Conservation (phyloP, 2,797 vertebrate species). For the Etheostoma perlongum region DNA sequence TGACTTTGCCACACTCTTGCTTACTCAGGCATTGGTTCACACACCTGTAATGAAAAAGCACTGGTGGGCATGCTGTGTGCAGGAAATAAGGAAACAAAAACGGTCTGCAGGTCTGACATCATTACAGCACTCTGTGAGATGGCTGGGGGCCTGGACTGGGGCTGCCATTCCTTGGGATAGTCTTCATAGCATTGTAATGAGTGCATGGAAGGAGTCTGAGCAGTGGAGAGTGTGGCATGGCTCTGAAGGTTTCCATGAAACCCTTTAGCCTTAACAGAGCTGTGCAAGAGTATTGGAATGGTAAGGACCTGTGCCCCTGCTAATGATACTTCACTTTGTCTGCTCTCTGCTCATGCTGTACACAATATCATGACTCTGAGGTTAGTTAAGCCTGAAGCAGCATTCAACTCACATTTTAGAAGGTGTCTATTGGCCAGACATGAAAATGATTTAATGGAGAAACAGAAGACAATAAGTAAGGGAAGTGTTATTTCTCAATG, state of each 20-base stretch:
- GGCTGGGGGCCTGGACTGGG: conserved; percentile 53
- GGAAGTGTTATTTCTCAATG: conserved; percentile 31
- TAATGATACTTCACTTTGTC: conserved; percentile 43
- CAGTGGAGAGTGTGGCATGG: conserved; percentile 32
- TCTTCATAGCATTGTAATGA: conserved; percentile 65
- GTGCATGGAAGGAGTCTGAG: conserved; percentile 50
- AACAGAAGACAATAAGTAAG: conserved; percentile 13
- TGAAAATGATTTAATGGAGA: conserved; percentile 16
- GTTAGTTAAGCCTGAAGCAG: conserved; percentile 23
- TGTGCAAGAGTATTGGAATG: conserved; percentile 8
- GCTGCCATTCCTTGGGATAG: conserved; percentile 43
- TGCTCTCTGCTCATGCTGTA: conserved; percentile 27
- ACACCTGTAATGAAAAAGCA: conserved; percentile 73
- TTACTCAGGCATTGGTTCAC: conserved; percentile 47
- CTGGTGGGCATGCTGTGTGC: conserved; percentile 55
- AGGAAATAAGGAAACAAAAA: conserved; percentile 64
- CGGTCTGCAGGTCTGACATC: conserved; percentile 56
- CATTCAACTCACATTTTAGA: conserved; percentile 18
- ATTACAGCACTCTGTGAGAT: conserved; percentile 57
- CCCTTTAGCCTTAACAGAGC: conserved; percentile 41
- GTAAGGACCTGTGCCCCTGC: conserved; percentile 51
- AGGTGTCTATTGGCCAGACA: conserved; percentile 3
- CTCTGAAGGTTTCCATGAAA: conserved; percentile 47
- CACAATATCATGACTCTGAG: conserved; percentile 36
- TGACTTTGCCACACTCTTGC: conserved; percentile 45